Evolutionary conservation across 2,113 vertebrate species (phyloP).

Genomic region (Rhipidura dahli): DNA sequence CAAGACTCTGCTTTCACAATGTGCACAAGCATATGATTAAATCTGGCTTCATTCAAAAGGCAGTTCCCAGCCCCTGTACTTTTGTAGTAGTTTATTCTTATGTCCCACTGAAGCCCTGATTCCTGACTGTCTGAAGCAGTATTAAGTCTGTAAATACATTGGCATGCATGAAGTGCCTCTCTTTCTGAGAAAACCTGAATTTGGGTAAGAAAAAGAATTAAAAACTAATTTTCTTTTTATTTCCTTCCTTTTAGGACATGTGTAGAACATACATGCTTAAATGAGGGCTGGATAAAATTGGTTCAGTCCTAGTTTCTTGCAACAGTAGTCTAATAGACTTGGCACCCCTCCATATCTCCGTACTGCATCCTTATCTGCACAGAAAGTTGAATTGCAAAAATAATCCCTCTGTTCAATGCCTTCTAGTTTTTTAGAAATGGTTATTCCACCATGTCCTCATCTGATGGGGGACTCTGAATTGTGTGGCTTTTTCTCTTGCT

Average conservation of each 20-base stretch:
- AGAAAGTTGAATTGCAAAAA: not conserved
- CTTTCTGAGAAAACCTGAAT: not conserved
- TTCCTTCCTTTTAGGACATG: not conserved
- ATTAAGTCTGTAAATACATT: not conserved
- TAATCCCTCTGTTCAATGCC: not conserved
- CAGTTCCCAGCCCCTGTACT: not conserved
- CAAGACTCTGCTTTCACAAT: not conserved
- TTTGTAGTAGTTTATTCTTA: not conserved
- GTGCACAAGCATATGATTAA: slow-evolving; percentile 54
- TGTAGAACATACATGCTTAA: not conserved
- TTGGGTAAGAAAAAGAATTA: not conserved
- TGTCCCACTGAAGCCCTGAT: not conserved
- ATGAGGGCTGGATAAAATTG: not conserved
- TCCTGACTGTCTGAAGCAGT: not conserved
- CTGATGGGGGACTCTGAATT: not conserved
- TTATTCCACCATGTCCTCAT: not conserved
- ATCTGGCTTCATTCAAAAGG: not conserved
- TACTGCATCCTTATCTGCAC: not conserved
- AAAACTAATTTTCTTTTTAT: not conserved
- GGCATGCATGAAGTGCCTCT: not conserved
- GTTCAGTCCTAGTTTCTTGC: not conserved
- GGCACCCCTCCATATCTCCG: not conserved
- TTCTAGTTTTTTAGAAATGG: not conserved
- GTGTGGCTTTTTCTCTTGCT: not conserved
- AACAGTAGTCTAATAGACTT: not conserved